A percentile compares a stretch with the other conserved stretches of the same genome.
Evolutionary conservation across 2,888 invertebrate species (phyloP).

Genomic region (Leucophora obtusa): DNA sequence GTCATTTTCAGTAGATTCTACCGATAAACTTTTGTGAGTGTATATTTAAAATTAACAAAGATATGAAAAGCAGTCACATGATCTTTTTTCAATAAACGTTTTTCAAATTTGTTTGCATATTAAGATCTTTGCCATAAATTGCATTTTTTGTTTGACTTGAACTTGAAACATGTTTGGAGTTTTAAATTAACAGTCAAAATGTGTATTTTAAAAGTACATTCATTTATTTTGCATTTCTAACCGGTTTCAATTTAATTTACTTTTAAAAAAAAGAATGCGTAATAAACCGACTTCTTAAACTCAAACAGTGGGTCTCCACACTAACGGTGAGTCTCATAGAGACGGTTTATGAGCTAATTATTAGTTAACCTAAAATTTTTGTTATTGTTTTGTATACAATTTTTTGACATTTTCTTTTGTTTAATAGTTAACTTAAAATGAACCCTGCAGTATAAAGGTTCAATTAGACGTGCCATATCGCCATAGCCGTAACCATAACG

Average conservation of each 20-base stretch:
- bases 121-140: constrained; percentile 44
- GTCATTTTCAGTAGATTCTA: no score
- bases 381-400: no score
- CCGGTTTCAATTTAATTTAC: not conserved
- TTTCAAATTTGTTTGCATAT: constrained; percentile 37
- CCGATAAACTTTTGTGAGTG: not conserved
- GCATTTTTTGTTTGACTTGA: constrained; percentile 48
- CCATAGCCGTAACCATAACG: no score
- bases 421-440: no score
- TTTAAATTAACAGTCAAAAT: constrained; percentile 30
- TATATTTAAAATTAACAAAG: not conserved
- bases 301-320: no score
- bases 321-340: no score
- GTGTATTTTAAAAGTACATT: not conserved
- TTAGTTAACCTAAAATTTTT: no score
- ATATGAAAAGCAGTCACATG: constrained; percentile 20
- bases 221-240: not conserved
- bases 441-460: no score
- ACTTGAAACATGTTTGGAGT: constrained; percentile 56
- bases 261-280: not conserved
- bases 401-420: no score
- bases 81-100: constrained; percentile 29
- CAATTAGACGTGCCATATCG: no score
- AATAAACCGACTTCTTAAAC: not conserved
- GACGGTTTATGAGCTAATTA: no score